A percentile compares a stretch with the other conserved stretches of the same genome.
Evolutionary conservation across 2,797 vertebrate genomes (phyloP).

Genomic region (Pempheris klunzingeri): DNA sequence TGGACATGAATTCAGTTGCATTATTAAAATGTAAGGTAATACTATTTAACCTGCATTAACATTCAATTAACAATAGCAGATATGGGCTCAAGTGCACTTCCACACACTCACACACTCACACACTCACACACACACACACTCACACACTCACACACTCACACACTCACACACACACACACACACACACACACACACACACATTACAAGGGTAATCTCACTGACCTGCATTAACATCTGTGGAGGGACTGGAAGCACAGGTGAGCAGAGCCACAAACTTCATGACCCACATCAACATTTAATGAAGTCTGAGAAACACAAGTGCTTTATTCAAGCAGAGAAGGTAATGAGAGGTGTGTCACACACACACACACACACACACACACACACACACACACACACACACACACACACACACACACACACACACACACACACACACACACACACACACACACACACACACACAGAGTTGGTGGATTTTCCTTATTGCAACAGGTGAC

Average conservation of each 20-base stretch:
- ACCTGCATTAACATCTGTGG: constrained; percentile 63
- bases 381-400: constrained; percentile 8
- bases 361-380: constrained; percentile 19
- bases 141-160: constrained; percentile 19
- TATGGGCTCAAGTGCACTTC: constrained; percentile 3
- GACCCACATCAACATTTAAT: constrained; percentile 75
- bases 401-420: constrained; percentile 2
- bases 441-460: too few relatives aligned
- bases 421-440: constrained; percentile 19
- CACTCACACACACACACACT: background rate
- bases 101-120: constrained; percentile 6
- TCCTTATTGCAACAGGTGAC: constrained; percentile 22
- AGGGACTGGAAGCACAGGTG: constrained; percentile 40
- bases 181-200: constrained; percentile 18
- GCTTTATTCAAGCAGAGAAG: constrained; percentile 44
- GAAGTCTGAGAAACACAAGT: constrained; percentile 52
- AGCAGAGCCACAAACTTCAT: constrained; percentile 44
- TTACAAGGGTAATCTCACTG: constrained; percentile 45
- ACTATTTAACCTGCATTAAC: constrained; percentile 65
- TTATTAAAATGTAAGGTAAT: constrained; percentile 65
- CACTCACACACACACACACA: constrained; percentile 12
- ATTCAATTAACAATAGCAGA: constrained; percentile 49
- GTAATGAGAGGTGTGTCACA: constrained; percentile 37
- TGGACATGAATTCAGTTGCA: constrained; percentile 55
- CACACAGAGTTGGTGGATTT: background rate